Base-by-base conservation (phyloP, 2,888 invertebrate genomes). In the Dichetophora obliterata region DNA sequence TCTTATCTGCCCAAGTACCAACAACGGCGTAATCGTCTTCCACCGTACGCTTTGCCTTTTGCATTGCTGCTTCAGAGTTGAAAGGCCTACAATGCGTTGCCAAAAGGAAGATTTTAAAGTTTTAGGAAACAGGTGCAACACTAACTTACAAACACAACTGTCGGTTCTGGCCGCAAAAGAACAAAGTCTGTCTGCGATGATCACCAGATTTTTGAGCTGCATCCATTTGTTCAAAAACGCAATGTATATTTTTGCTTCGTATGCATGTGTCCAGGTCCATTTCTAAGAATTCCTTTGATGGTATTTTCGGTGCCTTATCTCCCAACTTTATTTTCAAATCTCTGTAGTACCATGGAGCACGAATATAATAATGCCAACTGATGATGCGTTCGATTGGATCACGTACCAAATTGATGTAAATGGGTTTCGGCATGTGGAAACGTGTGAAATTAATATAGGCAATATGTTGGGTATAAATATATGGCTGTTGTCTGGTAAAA, bases 211-310 rank as follows among this genome's bases (percentile, higher is more conserved):
- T 93, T 86, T 95, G 95, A 82, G 93, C 92, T 0, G 93, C 92
- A 86, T 95, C 95, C 6, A 95, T 95, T 85, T 94, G 93, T 72
- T 93, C 88, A 89, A 96, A 96, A 76, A 93, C 92, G 84, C 96
- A 96, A 87, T 96, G 92, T 11, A 93, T 91, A 88, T 96, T 95
- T 0, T 94, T 94, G 63, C 92, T 93, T 81, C 94, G 88, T 22
- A 96, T 95, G 85, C 96, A 96, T 0, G 94, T 93, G 87, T 96
- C 96, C 85, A 96, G 95, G 86, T 96, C 96, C 93, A 95, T 95
- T 85, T 95, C 94, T 66, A 96, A 90, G 94, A 96, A 96, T 79
- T 85, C 85, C 5, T 88, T 82, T n/a, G 85, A 76, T 0, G 89
- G 89, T 74, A 79, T 82, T 0, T 70, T 57, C 0, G 84, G 81